These are phyloP conservation scores for Campaea margaritaria DNA, from an alignment of 2,888 invertebrate species.

Conservation along the genomic window DNA sequence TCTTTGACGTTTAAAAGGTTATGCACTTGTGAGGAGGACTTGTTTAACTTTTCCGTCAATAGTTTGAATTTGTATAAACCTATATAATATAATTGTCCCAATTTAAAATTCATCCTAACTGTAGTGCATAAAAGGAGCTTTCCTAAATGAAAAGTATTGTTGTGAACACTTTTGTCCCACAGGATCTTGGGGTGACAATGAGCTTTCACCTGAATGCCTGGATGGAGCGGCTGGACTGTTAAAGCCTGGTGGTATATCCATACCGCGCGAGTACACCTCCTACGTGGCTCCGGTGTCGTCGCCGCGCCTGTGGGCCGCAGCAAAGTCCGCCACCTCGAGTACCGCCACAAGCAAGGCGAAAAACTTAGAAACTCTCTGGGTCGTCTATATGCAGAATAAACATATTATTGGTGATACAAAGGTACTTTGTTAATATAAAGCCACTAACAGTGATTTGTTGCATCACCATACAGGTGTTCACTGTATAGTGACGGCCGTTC, in stretches of 20 bases:
- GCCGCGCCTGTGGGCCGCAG: constrained; percentile 93
- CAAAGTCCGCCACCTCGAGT: constrained; percentile 65
- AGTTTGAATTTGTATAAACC: no score
- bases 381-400: constrained; percentile 95
- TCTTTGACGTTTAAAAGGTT: no score
- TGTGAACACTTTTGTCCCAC: no score
- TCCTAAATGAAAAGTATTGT: no score
- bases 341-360: constrained; percentile 63
- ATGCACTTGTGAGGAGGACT: no score
- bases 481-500: no score
- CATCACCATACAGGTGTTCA: no score
- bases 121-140: no score
- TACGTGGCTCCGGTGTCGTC: constrained; percentile 97
- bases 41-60: no score
- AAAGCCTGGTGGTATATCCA: constrained; percentile 94
- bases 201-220: constrained; percentile 98
- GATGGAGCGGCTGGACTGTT: constrained; percentile 96
- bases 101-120: no score
- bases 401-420: constrained; percentile 90
- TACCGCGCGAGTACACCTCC: constrained; percentile 94
- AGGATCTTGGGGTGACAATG: constrained; percentile 98
- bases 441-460: no score
- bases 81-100: no score
- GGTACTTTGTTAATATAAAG: constrained; percentile 56
- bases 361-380: constrained; percentile 94